Evolutionary conservation across 2,113 vertebrate genomes (phyloP).

Genomic region (Megaleporinus macrocephalus): DNA sequence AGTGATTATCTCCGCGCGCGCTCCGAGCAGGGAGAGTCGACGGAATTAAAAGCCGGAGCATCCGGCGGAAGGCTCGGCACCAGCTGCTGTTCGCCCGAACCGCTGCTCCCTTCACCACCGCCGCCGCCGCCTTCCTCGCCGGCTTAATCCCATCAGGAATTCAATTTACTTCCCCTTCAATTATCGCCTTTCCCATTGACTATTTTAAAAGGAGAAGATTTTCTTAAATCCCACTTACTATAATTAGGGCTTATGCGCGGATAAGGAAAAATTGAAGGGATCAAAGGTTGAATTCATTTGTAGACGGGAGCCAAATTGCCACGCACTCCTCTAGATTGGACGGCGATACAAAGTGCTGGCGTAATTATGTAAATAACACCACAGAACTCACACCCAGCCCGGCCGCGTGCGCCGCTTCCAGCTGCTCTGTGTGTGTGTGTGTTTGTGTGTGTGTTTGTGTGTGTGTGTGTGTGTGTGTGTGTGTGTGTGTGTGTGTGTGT

Average conservation of each 20-base stretch:
- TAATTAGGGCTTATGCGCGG: conserved; percentile 71
- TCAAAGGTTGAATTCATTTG: conserved; percentile 70
- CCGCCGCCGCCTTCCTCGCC: conserved; percentile 42
- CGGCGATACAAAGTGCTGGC: conserved; percentile 25
- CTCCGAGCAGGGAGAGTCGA: background rate
- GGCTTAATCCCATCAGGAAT: conserved; percentile 61
- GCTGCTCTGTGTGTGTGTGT: background rate
- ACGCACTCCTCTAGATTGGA: conserved; percentile 38
- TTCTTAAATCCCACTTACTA: conserved; percentile 69
- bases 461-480: too few species aligned
- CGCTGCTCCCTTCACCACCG: conserved; percentile 21
- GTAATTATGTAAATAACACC: conserved; percentile 56
- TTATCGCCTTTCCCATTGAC: conserved; percentile 68
- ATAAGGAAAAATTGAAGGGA: conserved; percentile 67
- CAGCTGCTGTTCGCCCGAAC: conserved; percentile 11
- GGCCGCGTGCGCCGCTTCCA: background rate
- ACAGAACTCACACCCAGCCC: conserved; percentile 9
- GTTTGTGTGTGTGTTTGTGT: conserved; percentile 21
- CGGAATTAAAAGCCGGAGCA: background rate
- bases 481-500: too few species aligned
- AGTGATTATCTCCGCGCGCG: background rate
- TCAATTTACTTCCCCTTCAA: conserved; percentile 66
- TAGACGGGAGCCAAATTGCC: conserved; percentile 50
- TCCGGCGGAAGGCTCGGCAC: conserved; percentile 19
- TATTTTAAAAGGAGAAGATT: conserved; percentile 70